Evolutionary conservation across 2,113 vertebrate species (phyloP).

Genomic region (Camelus dromedarius): DNA sequence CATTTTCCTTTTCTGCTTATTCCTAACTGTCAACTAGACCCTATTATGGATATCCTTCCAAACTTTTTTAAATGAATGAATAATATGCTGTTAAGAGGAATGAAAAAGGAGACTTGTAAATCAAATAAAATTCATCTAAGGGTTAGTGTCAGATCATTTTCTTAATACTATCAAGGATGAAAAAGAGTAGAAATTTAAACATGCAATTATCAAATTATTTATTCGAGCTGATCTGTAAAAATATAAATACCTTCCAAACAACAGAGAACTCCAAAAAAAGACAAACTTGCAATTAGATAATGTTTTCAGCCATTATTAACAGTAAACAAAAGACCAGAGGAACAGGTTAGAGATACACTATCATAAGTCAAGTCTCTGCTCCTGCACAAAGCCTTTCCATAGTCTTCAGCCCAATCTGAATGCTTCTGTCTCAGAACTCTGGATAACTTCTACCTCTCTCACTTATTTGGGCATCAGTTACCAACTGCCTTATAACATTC

Average conservation of each 20-base stretch:
- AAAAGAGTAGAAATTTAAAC: background rate
- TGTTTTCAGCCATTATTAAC: background rate
- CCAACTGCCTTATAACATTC: background rate
- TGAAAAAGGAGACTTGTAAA: background rate
- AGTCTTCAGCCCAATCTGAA: background rate
- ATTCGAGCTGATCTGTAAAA: background rate
- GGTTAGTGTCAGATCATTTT: background rate
- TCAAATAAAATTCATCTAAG: slow-evolving; percentile 17
- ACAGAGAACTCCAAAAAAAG: background rate
- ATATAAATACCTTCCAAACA: background rate
- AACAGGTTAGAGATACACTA: background rate
- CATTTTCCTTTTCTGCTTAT: background rate
- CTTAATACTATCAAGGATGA: background rate
- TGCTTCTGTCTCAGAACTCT: background rate
- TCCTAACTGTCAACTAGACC: background rate
- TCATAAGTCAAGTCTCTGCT: background rate
- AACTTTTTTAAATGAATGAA: background rate
- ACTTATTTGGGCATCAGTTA: background rate
- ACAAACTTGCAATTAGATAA: background rate
- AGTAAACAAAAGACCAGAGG: background rate
- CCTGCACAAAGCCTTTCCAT: background rate
- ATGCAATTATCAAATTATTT: background rate
- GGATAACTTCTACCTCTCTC: background rate
- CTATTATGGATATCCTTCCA: background rate
- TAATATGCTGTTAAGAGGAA: background rate